Evolutionary conservation across 2,888 invertebrate species (phyloP).

Genomic region (Loripinus fragilis): DNA sequence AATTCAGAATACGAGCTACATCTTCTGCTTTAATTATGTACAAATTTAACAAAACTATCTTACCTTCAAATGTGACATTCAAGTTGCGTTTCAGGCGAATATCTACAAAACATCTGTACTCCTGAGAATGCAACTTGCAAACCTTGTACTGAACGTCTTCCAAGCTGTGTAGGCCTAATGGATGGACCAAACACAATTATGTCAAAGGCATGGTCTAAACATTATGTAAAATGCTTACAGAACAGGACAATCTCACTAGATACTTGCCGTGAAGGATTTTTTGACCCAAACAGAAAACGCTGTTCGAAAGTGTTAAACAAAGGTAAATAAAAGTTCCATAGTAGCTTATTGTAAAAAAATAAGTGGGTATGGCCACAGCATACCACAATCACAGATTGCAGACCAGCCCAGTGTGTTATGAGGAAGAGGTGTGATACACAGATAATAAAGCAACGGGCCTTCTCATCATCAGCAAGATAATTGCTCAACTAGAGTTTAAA

Average conservation of each 20-base stretch:
- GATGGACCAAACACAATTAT: conserved; percentile 56
- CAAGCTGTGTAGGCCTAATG: conserved; percentile 58
- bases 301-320: conserved; percentile 51
- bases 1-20: no score
- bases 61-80: no score
- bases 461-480: no score
- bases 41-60: no score
- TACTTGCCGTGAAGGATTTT: conserved; percentile 42
- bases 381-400: no score
- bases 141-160: conserved; percentile 56
- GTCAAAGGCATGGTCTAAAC: conserved; percentile 50
- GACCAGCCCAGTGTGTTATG: no score
- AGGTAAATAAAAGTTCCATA: conserved; percentile 44
- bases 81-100: conserved; percentile 59
- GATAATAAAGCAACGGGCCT: no score
- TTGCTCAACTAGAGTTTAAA: no score
- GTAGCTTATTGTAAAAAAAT: no score
- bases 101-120: conserved; percentile 56
- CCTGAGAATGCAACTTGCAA: conserved; percentile 48
- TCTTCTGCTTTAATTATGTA: no score
- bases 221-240: conserved; percentile 52
- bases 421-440: no score
- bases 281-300: conserved; percentile 48
- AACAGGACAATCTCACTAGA: conserved; percentile 56
- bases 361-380: no score